Evolutionary conservation across 2,113 vertebrate species (phyloP).

Genomic region (Otis tarda): DNA sequence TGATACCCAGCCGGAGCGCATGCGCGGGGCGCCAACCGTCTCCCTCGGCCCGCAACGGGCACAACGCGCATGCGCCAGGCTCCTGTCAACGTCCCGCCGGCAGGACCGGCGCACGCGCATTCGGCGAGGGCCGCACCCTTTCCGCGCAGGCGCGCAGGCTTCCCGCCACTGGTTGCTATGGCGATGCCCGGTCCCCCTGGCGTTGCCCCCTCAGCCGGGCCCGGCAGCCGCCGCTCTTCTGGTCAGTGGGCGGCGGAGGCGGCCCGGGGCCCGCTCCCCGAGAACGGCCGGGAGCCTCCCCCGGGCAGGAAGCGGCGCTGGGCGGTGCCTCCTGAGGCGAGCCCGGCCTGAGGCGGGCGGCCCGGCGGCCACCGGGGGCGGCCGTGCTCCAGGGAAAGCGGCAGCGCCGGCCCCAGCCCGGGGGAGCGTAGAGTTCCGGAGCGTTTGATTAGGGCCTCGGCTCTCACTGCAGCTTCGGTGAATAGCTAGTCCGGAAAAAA

Average conservation of each 20-base stretch:
- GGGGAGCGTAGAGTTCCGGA: not conserved
- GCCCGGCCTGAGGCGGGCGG: no score
- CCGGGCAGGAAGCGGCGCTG: not conserved
- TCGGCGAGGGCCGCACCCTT: accelerated
- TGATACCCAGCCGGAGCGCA: not conserved
- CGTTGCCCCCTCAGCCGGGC: accelerated
- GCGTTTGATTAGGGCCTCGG: no score
- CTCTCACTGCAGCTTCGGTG: accelerated
- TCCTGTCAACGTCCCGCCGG: not conserved
- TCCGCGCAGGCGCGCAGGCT: not conserved
- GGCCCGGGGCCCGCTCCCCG: accelerated
- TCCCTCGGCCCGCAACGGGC: accelerated
- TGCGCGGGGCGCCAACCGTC: not conserved
- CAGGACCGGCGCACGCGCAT: not conserved
- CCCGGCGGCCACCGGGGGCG: not conserved
- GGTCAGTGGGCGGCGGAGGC: accelerated
- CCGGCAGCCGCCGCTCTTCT: no score
- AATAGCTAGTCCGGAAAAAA: not conserved
- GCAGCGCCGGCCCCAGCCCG: not conserved
- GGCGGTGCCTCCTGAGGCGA: not conserved
- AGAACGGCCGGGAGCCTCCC: not conserved
- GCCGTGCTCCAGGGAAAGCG: not conserved
- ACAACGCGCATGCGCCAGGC: not conserved
- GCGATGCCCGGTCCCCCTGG: accelerated
- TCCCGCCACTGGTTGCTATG: not conserved